A percentile compares a stretch with the other conserved stretches of the same genome.
Conservation (phyloP, 2,113 vertebrate genomes). For the Nematolebias whitei region DNA sequence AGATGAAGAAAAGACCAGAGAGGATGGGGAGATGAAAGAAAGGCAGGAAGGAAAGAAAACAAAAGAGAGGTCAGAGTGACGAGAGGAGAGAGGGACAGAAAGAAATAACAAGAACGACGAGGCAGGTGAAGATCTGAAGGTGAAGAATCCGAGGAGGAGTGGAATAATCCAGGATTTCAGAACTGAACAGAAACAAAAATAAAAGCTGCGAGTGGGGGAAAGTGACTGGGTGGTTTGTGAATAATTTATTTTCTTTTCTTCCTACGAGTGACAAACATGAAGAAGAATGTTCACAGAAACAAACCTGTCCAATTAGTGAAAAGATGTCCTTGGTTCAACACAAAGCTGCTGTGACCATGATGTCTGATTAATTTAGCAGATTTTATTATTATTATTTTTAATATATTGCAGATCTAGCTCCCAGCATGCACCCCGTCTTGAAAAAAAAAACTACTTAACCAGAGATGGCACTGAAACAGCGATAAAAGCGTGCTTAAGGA, state of each 20-base stretch:
- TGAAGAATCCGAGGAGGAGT: not conserved
- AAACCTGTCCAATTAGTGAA: not conserved
- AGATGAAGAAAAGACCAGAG: conserved; percentile 27
- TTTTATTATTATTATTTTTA: not conserved
- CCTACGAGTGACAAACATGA: not conserved
- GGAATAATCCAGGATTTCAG: conserved; percentile 10
- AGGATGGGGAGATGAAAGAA: conserved; percentile 24
- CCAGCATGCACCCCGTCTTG: not conserved
- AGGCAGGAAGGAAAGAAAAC: not conserved
- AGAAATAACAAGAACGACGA: not conserved
- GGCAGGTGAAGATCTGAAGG: not conserved
- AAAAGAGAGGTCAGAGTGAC: not conserved
- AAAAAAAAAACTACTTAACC: no score
- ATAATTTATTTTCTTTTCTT: not conserved
- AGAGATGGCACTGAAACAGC: no score
- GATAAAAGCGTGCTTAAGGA: no score
- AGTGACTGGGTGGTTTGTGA: not conserved
- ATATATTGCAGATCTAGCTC: not conserved
- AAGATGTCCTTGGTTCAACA: conserved; percentile 22
- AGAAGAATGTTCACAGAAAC: not conserved
- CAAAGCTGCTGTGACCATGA: not conserved
- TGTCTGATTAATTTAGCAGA: not conserved
- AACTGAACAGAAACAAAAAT: not conserved
- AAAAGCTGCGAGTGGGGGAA: not conserved
- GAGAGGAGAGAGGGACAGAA: not conserved